Evolutionary conservation across 1,140 invertebrate species (phyloP).

Genomic region (Ostrea edulis): DNA sequence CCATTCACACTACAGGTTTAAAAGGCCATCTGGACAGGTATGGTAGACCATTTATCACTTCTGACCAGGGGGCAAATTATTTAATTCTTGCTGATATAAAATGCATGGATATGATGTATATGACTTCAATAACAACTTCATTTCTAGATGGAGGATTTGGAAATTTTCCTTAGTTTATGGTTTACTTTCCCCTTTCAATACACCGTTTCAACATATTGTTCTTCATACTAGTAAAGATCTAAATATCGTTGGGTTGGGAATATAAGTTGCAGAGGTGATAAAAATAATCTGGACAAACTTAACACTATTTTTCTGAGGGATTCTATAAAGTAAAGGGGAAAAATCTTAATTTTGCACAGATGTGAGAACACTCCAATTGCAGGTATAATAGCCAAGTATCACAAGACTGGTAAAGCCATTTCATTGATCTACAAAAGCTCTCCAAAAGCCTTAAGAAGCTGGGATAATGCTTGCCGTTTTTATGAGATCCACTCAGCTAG

Average conservation of each 20-base stretch:
- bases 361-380: slow-evolving; percentile 36
- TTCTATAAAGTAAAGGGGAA: slow-evolving; percentile 1
- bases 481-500: slow-evolving; percentile 35
- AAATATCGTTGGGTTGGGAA: not conserved
- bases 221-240: too few relatives aligned
- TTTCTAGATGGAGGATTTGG: too few relatives aligned
- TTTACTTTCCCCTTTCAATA: too few relatives aligned
- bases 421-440: slow-evolving; percentile 34
- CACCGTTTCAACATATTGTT: too few relatives aligned
- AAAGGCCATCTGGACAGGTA: slow-evolving; percentile 20
- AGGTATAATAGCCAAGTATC: slow-evolving; percentile 28
- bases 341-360: slow-evolving; percentile 36
- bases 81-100: not conserved
- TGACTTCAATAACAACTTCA: too few relatives aligned
- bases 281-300: slow-evolving; percentile 33
- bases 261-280: not conserved
- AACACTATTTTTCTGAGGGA: slow-evolving; percentile 2
- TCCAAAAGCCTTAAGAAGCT: slow-evolving; percentile 20
- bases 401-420: slow-evolving; percentile 32
- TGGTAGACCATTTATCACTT: not conserved
- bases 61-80: slow-evolving; percentile 28
- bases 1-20: slow-evolving; percentile 24
- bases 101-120: not conserved
- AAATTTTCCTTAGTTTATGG: too few relatives aligned
- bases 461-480: slow-evolving; percentile 10